A percentile compares a stretch with the other conserved stretches of the same genome.
Conservation (phyloP, 1,140 invertebrate genomes). For the Drosophila nigrodunni region DNA sequence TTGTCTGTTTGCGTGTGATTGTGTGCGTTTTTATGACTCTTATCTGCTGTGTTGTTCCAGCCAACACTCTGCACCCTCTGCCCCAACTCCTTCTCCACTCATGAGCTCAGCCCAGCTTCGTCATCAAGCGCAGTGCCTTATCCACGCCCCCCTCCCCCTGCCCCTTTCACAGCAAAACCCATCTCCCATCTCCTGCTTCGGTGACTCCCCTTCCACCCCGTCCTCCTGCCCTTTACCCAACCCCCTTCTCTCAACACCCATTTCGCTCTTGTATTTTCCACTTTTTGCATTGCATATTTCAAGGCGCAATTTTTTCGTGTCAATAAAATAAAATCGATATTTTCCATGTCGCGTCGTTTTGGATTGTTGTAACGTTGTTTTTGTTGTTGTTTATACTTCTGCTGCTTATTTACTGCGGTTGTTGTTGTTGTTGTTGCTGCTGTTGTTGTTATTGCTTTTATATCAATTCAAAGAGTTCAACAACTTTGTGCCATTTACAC, state of each 20-base stretch:
- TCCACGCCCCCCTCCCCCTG: background rate
- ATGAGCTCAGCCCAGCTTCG: conserved; percentile 11
- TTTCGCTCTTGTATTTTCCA: conserved; percentile 53
- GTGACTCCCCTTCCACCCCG: background rate
- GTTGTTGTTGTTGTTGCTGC: conserved; percentile 1
- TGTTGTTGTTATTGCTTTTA: conserved; percentile 13
- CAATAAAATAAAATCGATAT: conserved; percentile 79
- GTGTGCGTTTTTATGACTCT: conserved; percentile 75
- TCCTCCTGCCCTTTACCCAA: too few relatives aligned
- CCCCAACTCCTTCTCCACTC: background rate
- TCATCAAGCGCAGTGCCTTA: conserved; percentile 23
- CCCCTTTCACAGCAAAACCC: background rate
- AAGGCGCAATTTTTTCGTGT: conserved; percentile 77
- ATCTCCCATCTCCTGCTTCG: too few relatives aligned
- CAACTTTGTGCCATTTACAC: conserved; percentile 66
- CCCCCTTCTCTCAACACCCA: background rate
- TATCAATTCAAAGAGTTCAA: conserved; percentile 59
- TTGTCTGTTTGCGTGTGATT: conserved; percentile 3
- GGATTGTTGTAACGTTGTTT: background rate
- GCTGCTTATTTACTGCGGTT: background rate
- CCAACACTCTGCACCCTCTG: conserved; percentile 35
- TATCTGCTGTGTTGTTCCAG: conserved; percentile 68
- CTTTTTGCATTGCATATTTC: conserved; percentile 73
- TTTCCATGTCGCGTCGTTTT: conserved; percentile 18
- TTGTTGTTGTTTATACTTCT: conserved; percentile 10